Evolutionary conservation across 2,888 invertebrate species (phyloP), one percentile per base, ranked within the genome.

Genomic region (Hipparchia semele): DNA sequence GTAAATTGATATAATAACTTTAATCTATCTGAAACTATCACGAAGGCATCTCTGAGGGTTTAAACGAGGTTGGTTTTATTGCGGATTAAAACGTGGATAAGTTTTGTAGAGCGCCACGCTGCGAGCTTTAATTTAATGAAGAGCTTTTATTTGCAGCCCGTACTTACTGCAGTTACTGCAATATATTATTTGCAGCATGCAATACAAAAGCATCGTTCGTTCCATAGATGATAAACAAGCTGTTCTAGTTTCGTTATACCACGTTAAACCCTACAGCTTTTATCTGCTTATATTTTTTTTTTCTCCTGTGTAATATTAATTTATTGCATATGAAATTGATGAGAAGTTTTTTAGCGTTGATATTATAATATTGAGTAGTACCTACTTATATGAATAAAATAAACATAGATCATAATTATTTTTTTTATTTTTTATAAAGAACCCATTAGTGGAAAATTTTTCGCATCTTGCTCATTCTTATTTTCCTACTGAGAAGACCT

Each of bases 11-110:
- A 59, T 59, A 39, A 10, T 12, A 64, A 64, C 13, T 6, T 23
- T 51, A 51, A 64, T 51, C 49, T 23, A 51, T 64, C 23, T 51
- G 9, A 51, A 64, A 51, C 59, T 39, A 60, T 60, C 10, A 60
- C 39, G 59, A 60, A 60, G 39, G 51, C 13, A 65, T 33, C 5
- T 53, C 12, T 65, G 8, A 62, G 62, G 23, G 53, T 53, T 56
- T 39, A 46, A 54, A 39, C 33, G 61, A 62, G 53, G 6, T n/a
- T 33, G 69, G 45, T 62, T 61, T 51, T 70, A 65, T 65, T 65
- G 65, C 65, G 12, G 65, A 51, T 53, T 53, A 23, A 39, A 65
- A 65, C 12, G 65, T 65, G 51, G 53, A 51, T 53, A 53, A 33
- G 62, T 53, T 53, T 7, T 6, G 33, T 51, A 51, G 33, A 65